These are phyloP conservation scores for Proterorhinus semilunaris DNA, from an alignment of 2,113 vertebrate genomes.

Conservation along the genomic window DNA sequence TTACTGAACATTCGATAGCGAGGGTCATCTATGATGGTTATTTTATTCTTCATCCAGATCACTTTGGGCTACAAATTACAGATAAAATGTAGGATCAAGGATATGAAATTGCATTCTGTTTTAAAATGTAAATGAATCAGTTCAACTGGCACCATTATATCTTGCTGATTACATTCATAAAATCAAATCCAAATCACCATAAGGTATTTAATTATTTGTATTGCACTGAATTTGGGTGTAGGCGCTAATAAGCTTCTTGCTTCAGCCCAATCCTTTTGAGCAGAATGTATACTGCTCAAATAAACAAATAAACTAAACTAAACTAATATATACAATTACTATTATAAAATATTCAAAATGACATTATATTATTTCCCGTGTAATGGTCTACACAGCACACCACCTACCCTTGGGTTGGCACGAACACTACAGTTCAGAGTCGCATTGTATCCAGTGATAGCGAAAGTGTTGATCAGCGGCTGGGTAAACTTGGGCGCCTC, in stretches of 20 bases:
- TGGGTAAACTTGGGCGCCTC: slow-evolving; percentile 92
- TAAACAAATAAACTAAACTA: too few relatives aligned
- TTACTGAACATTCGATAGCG: slow-evolving; percentile 96
- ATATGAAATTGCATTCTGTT: background rate
- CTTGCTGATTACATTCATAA: background rate
- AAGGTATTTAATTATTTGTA: background rate
- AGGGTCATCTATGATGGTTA: slow-evolving; percentile 87
- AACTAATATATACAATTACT: background rate
- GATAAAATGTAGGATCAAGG: background rate
- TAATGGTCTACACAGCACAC: background rate
- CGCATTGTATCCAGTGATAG: slow-evolving; percentile 91
- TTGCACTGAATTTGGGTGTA: too few relatives aligned
- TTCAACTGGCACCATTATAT: background rate
- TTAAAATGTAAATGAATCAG: too few relatives aligned
- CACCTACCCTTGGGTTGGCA: slow-evolving; percentile 91
- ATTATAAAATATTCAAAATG: background rate
- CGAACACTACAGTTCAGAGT: slow-evolving; percentile 95
- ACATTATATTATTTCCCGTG: slow-evolving; percentile 4
- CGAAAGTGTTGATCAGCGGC: slow-evolving; percentile 88
- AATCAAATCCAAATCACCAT: background rate
- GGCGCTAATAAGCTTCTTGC: too few relatives aligned
- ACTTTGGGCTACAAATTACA: slow-evolving; percentile 85
- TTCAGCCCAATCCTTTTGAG: too few relatives aligned
- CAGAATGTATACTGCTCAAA: too few relatives aligned
- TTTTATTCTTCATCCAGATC: slow-evolving; percentile 98